Evolutionary conservation across 2,797 vertebrate genomes (phyloP).

Genomic region (Echiichthys vipera): DNA sequence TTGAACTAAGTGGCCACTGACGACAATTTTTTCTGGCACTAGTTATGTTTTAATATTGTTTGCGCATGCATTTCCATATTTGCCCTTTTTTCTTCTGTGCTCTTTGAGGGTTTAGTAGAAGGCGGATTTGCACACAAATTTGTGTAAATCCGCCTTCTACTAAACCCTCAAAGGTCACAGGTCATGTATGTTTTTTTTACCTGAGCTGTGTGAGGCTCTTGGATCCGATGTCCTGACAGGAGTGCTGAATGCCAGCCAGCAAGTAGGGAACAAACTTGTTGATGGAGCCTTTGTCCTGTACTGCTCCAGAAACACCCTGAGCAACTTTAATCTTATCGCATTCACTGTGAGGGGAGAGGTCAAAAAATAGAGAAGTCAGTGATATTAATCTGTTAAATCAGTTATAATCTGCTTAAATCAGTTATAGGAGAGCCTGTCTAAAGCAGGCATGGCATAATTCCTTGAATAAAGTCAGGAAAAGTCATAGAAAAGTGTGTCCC

Average conservation of each 20-base stretch:
- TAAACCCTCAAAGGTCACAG: background rate
- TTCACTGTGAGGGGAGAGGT: constrained; percentile 85
- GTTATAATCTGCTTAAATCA: too few relatives aligned
- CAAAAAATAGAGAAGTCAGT: background rate
- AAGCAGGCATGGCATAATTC: too few relatives aligned
- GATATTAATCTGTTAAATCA: too few relatives aligned
- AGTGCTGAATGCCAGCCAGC: constrained; percentile 96
- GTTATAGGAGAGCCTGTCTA: too few relatives aligned
- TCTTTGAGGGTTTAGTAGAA: background rate
- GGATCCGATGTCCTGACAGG: constrained; percentile 97
- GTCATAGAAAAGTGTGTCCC: too few relatives aligned
- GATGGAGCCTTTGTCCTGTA: constrained; percentile 99
- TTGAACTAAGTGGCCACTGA: background rate
- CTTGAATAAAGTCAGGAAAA: too few relatives aligned
- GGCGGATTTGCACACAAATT: background rate
- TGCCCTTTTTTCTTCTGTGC: background rate
- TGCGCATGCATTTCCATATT: background rate
- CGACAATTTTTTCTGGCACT: too few relatives aligned
- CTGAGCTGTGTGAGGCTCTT: constrained; percentile 97
- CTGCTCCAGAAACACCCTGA: constrained; percentile 96
- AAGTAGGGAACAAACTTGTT: constrained; percentile 98
- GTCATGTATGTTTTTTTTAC: constrained; percentile 77
- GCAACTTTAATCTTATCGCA: constrained; percentile 98
- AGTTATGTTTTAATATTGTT: background rate
- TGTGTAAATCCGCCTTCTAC: too few relatives aligned